Evolutionary conservation across 2,888 invertebrate species (phyloP), one percentile per base, ranked within the genome.

Genomic region (Drosophila macrospina): DNA sequence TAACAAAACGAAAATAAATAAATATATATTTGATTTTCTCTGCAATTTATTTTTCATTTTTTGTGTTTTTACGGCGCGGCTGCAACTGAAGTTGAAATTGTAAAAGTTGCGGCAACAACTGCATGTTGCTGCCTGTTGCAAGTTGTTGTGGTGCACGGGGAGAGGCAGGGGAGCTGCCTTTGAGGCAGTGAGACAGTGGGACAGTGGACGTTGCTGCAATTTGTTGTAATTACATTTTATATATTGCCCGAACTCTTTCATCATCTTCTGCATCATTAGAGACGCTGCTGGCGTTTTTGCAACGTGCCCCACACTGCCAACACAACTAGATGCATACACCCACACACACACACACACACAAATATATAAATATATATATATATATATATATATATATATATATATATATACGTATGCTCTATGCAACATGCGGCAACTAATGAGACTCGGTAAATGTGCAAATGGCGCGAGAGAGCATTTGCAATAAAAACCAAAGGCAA

Each of bases 221-320:
- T 81, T 85, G 80, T 65, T 81, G 72, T 88, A 83, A 86, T 88
- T 88, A 80, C 83, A 82, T 86, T 81, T 70, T 60, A 48, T 68
- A 50, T 57, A 55, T 52, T 60, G 39, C 28, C 44, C 37, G 44
- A 13, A 51, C 57, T 44, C 81, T 67, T 86, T 84, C 81, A 86
- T 80, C 81, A 71, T 74, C 82, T 68, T 79, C 76, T 47, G 86
- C 83, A 70, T 82, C 88, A 82, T 82, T 82, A 87, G 86, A 87
- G 72, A 39, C 34, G 37, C 42, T 39, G 44, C 20, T 50, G 34
- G 15, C 50, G 50, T 15, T 37, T 37, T 26, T 30, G 3, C 37
- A 39, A 39, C 16, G 16, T 39, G 39, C 20, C 37, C 7, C 37
- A 2, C 4, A 13, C 15, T n/a, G 7, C 15, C 0, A 3, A 15